Evolutionary conservation across 2,113 vertebrate genomes (phyloP), one percentile per base, ranked within the genome.

Genomic region (Leptobrachium leishanense): DNA sequence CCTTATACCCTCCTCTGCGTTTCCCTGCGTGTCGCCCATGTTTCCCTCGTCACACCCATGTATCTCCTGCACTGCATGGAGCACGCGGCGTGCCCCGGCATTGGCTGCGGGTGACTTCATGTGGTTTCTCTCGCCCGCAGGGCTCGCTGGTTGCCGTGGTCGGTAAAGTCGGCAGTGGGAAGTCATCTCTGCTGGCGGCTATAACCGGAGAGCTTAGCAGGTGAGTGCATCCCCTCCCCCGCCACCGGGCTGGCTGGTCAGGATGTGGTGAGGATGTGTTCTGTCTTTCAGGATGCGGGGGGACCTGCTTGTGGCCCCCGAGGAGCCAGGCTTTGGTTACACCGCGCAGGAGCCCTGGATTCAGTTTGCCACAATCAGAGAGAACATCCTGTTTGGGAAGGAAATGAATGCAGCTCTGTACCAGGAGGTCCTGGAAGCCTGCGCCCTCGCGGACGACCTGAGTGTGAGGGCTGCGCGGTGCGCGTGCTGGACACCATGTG

Each of bases 271-370:
- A 4, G 20, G 20, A 12, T 5, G 5, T 39, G 2, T 63, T 31
- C 62, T 71, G 1, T 70, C 20, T 65, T 85, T 50, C 89, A 99
- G 98, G 86, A 86, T 86, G 55, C 85, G 83, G 13, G 97, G 96
- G 1, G 88, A 20, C 39, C 87, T 98, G 7, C 93, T 90, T 1
- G 88, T 98, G 7, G 88, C 88, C 11, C 91, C 90, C 66, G 87
- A 94, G 84, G 93, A 95, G 75, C 82, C 83, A 43, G 98, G 98
- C 75, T 98, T 99, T 69, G 96, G 95, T 39, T 87, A 98, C 82
- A 93, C 91, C 12, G 85, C 93, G 2, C 97, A 99, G 90, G 98
- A 99, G 76, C 92, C 97, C 31, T 99, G 98, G 98, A 96, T 99
- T 83, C 98, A 98, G 87, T 95, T 97, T 68, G 92, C 94, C 53